phyloP scores from a whole-genome alignment of 2,113 vertebrate genomes.

The Pelusios castaneus region DNA sequence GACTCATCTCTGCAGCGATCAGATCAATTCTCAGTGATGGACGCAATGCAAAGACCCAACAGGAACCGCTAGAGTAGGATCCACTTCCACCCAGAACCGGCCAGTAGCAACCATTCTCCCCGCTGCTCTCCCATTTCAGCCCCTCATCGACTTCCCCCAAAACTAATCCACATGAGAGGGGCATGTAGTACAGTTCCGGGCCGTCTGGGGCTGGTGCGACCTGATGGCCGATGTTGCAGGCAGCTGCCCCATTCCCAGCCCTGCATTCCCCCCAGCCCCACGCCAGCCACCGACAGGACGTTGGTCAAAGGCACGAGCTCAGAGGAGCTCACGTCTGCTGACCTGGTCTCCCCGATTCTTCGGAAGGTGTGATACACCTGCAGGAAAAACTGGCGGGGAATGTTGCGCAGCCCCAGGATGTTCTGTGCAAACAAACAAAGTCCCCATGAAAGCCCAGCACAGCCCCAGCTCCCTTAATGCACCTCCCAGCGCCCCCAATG shows the following conservation, averaged over 20 bases:
- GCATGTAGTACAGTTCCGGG: background rate
- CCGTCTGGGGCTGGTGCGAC: fast-evolving
- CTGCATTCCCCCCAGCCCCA: fast-evolving
- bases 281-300: fast-evolving
- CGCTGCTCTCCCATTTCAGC: fast-evolving
- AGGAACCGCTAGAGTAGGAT: background rate
- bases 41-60: fast-evolving
- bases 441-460: background rate
- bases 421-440: constrained; percentile 78
- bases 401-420: constrained; percentile 85
- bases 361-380: constrained; percentile 89
- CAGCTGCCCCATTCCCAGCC: background rate
- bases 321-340: background rate
- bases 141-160: background rate
- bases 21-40: background rate
- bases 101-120: too few relatives aligned
- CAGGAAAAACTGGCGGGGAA: constrained; percentile 89
- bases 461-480: fast-evolving
- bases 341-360: constrained; percentile 86
- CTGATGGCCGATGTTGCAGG: fast-evolving
- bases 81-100: background rate
- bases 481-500: fast-evolving
- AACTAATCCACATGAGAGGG: background rate
- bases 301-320: background rate
- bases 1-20: too few relatives aligned